Evolutionary conservation across 2,113 vertebrate species (phyloP), one percentile per base, ranked within the genome.

Genomic region (Limanda limanda): DNA sequence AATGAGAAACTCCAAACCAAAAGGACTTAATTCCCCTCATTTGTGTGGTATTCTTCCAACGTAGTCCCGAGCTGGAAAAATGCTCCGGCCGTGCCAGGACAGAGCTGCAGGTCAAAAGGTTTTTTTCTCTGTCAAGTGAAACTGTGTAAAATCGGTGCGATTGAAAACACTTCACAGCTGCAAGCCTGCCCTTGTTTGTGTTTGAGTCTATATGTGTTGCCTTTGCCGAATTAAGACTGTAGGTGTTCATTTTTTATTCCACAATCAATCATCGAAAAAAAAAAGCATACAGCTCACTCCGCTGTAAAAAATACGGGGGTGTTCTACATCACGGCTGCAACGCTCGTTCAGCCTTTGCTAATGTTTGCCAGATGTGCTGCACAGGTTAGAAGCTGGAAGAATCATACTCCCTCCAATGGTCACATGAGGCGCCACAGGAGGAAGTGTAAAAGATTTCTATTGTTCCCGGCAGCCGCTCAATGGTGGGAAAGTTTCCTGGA

Each of bases 281-380:
- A 51, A 68, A 61, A 76, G 37, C 68, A 45, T 18, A 45, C 51
- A 68, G 70, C 79, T 66, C 80, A 86, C 57, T 17, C 58, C 83
- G 6, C 31, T 31, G 87, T 86, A 18, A 86, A 81, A 86, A 91
- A 91, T 88, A 91, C 23, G 85, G 87, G 89, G 89, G 91, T 92
- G 91, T 92, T 90, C 72, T 79, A 76, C 90, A 91, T 92, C 90
- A 86, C 56, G 13, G 83, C 83, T 91, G 85, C 86, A 89, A 69
- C 89, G 60, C 68, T 93, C 86, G 55, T 90, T 91, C 89, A 75
- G 81, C 48, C 84, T 51, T 51, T 60, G 74, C 77, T 93, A 93
- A 92, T 92, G 84, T 85, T 89, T 93, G 84, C 91, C 91, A 93
- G 92, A 93, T 93, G 91, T 92, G 85, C 84, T 27, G 59, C 63